Conservation (phyloP, 2,113 vertebrate genomes). For the Dromaius novaehollandiae region DNA sequence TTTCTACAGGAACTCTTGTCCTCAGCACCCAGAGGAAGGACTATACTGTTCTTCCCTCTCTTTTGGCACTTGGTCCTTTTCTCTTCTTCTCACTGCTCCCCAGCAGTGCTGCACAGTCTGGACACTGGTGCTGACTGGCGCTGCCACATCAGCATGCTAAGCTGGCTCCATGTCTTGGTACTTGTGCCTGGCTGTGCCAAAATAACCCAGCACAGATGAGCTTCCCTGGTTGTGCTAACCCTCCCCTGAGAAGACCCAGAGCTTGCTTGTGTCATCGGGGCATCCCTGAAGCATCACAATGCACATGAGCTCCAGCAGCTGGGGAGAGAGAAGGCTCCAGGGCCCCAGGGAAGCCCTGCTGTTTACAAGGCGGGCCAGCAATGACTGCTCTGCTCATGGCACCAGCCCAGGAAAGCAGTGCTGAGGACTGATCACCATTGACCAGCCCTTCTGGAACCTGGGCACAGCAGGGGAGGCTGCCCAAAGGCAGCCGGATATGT, state of each 20-base stretch:
- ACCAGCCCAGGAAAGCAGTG: background rate
- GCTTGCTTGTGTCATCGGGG: rapidly evolving
- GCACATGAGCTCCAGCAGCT: background rate
- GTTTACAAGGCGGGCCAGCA: background rate
- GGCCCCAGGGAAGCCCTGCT: background rate
- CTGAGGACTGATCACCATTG: background rate
- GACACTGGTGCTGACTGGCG: background rate
- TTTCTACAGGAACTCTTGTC: background rate
- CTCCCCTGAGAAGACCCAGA: background rate
- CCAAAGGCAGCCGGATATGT: background rate
- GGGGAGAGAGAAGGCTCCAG: background rate
- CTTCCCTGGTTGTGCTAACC: background rate
- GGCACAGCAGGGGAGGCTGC: background rate
- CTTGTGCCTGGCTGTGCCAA: background rate
- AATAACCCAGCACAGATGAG: background rate
- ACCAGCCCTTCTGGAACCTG: background rate
- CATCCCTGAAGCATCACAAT: background rate
- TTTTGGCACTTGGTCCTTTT: background rate
- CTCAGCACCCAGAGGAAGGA: rapidly evolving
- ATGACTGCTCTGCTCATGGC: background rate
- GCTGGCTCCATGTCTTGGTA: background rate
- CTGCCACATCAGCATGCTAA: background rate
- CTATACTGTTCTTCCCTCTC: background rate
- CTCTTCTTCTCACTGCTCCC: background rate
- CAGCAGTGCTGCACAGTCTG: background rate